Base-by-base conservation (phyloP, 2,113 vertebrate species). In the Pontoporia blainvillei region DNA sequence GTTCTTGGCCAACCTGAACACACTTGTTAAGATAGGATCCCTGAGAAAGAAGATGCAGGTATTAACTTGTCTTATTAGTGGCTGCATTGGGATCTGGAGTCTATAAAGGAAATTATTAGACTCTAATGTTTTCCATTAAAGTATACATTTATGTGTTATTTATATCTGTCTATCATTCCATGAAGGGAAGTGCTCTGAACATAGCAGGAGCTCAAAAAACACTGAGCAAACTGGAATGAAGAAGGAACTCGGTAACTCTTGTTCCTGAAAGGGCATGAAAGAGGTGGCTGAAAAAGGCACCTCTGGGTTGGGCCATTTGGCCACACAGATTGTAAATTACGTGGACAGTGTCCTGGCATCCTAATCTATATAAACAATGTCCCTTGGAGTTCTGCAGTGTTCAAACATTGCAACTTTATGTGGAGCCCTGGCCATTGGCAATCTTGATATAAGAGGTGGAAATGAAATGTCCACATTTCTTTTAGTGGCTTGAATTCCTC, bases 81-180 rank as follows among this genome's bases (percentile, higher is more conserved):
- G n/a, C 41, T 97, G 76, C 36, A 59, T 0, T 46, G 91, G 86
- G 72, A 97, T 54, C 44, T 36, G 7, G 25, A 86, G 34, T 64
- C 57, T 83, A 29, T 85, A 93, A 90, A 64, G 57, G 21, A 91
- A 96, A 97, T 83, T 76, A 91, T 88, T 95, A 72, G 49, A 78
- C 10, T 92, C 71, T 90, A 94, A 78, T 62, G 3, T 49, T 94
- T 57, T 62, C 93, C 66, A 86, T 59, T 88, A 94, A 88, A 83
- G 10, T n/a, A 67, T 31, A 87, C 13, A 29, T 78, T 94, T 44
- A 41, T 36, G 34, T 36, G 39, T 75, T 93, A 91, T 94, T 96
- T 87, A n/a, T 90, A 29, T 52, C 25, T 91, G n/a, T 91, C 39
- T 64, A 62, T 91, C 88, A 83, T 8, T 93, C 57, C 6, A 79